Percentiles rank a stretch among this genome's conserved stretches.
Conservation (phyloP, 2,888 invertebrate genomes). For the Celastrina argiolus region DNA sequence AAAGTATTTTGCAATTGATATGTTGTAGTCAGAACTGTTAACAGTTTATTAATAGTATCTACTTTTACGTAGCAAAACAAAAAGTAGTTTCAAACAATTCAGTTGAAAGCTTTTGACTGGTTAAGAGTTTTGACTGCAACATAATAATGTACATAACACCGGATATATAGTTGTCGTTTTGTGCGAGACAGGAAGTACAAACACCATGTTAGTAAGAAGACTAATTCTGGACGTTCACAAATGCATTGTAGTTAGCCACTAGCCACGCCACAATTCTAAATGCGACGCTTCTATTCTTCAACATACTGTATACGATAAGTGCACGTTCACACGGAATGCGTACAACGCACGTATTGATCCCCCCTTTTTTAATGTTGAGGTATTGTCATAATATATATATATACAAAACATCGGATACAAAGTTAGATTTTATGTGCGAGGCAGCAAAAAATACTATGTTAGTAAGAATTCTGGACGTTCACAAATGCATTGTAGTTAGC, state of each 20-base stretch:
- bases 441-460: constrained; percentile 28
- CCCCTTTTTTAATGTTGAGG: too few species aligned
- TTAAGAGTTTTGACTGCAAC: too few species aligned
- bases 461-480: constrained; percentile 36
- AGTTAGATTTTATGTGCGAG: neutral
- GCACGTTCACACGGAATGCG: neutral
- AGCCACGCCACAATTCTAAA: constrained; percentile 37
- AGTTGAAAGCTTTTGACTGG: too few species aligned
- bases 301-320: constrained; percentile 18
- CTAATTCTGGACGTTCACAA: constrained; percentile 39
- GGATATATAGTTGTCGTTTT: neutral
- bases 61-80: too few species aligned
- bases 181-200: constrained; percentile 25
- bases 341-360: too few species aligned
- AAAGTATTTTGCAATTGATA: too few species aligned
- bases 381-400: too few species aligned
- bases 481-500: constrained; percentile 40
- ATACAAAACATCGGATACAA: neutral
- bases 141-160: too few species aligned
- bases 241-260: constrained; percentile 37
- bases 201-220: constrained; percentile 29
- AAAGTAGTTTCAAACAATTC: too few species aligned
- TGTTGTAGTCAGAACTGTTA: too few species aligned
- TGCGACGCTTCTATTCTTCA: constrained; percentile 29
- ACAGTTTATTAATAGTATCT: too few species aligned